Percentiles rank a stretch among this genome's conserved stretches.
These are phyloP conservation scores for Sebastolobus alascanus DNA, from an alignment of 2,797 vertebrate species.

Conservation along the genomic window DNA sequence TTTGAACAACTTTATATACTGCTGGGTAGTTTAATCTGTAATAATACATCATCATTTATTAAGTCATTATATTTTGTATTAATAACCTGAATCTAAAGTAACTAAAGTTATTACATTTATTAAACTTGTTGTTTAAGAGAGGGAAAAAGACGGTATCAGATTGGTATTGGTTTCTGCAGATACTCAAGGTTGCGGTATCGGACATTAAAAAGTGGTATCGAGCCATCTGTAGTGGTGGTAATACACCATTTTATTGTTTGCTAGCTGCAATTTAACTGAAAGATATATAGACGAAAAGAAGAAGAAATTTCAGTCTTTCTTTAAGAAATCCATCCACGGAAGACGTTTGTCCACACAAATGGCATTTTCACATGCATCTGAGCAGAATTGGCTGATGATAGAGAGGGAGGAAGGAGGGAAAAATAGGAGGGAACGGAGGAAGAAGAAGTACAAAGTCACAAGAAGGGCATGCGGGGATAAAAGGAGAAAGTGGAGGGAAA, in stretches of 20 bases:
- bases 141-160: no score
- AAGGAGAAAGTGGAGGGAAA: conserved; percentile 37
- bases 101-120: no score
- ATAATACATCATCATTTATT: no score
- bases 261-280: neutral
- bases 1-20: no score
- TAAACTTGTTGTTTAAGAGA: no score
- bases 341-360: conserved; percentile 11
- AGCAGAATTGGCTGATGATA: conserved; percentile 3
- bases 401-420: neutral
- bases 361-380: conserved; percentile 5
- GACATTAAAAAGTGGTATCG: no score
- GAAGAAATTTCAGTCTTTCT: neutral
- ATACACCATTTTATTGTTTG: neutral
- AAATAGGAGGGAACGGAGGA: neutral
- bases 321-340: neutral
- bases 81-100: no score
- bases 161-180: no score
- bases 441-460: conserved; percentile 50
- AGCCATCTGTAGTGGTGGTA: neutral
- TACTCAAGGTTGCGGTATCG: no score
- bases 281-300: neutral
- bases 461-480: conserved; percentile 34
- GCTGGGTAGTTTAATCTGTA: no score
- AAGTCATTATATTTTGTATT: no score